Evolutionary conservation across 2,888 invertebrate species (phyloP).

Genomic region (Hermaeophaga mercurialis): DNA sequence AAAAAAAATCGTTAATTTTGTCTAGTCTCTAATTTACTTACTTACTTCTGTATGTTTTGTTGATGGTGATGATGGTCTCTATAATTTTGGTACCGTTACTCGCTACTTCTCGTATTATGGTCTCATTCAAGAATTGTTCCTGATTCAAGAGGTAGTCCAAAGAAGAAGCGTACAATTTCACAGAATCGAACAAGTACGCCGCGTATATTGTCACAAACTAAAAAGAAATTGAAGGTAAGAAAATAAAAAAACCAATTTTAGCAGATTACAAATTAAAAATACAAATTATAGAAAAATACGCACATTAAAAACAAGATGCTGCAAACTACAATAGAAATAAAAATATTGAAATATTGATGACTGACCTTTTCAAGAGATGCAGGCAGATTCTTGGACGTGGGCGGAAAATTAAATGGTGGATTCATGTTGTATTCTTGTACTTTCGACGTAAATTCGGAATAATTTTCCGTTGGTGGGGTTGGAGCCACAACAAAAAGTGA

Average conservation of each 20-base stretch:
- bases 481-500: constrained; percentile 89
- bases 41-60: constrained; percentile 83
- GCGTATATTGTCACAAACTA: constrained; percentile 90
- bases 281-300: no score
- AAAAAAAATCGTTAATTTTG: background rate
- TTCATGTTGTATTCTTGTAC: constrained; percentile 79
- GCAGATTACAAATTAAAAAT: no score
- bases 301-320: no score
- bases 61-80: constrained; percentile 81
- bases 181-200: constrained; percentile 93
- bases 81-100: constrained; percentile 88
- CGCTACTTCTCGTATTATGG: constrained; percentile 70
- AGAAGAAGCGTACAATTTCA: constrained; percentile 87
- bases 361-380: constrained; percentile 33
- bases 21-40: constrained; percentile 37
- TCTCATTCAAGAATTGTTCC: constrained; percentile 64
- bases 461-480: constrained; percentile 77
- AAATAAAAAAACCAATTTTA: no score
- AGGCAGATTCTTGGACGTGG: constrained; percentile 28
- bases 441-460: constrained; percentile 76
- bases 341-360: constrained; percentile 18
- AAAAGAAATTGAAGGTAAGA: constrained; percentile 50
- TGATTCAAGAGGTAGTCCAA: constrained; percentile 62
- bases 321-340: no score
- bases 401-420: constrained; percentile 78